phyloP scores from a whole-genome alignment of 2,797 vertebrate species.

The Halcyon smyrnensis region DNA sequence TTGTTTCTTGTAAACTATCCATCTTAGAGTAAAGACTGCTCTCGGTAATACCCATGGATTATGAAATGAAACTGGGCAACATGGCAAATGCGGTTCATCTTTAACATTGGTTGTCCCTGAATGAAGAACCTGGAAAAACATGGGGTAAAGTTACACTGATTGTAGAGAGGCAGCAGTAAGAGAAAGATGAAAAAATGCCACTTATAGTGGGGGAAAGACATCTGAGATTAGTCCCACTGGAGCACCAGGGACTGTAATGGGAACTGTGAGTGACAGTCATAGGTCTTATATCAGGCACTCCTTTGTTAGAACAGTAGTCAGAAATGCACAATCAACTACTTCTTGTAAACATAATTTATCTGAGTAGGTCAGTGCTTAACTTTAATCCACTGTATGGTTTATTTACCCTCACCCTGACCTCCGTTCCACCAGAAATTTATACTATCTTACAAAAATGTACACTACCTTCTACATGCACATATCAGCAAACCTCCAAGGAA shows the following conservation, averaged over 20 bases:
- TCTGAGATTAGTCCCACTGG: background rate
- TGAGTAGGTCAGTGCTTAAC: background rate
- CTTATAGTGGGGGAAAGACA: background rate
- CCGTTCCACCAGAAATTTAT: background rate
- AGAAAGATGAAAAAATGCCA: background rate
- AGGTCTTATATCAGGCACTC: background rate
- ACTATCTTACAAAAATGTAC: background rate
- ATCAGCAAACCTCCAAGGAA: slow-evolving; percentile 36
- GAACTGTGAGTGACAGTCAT: background rate
- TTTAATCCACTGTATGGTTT: background rate
- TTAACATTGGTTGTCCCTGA: background rate
- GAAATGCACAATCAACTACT: background rate
- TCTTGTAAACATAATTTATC: background rate
- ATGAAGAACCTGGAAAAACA: background rate
- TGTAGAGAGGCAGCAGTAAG: background rate
- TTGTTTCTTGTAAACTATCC: background rate
- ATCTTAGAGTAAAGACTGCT: background rate
- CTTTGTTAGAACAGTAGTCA: background rate
- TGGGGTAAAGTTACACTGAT: background rate
- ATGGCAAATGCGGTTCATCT: background rate
- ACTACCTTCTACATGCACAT: slow-evolving; percentile 42
- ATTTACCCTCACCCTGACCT: background rate
- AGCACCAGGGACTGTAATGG: background rate
- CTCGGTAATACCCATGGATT: background rate
- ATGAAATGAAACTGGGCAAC: background rate